Evolutionary conservation across 2,888 invertebrate species (phyloP).

Genomic region (Pristionchus fissidentatus): DNA sequence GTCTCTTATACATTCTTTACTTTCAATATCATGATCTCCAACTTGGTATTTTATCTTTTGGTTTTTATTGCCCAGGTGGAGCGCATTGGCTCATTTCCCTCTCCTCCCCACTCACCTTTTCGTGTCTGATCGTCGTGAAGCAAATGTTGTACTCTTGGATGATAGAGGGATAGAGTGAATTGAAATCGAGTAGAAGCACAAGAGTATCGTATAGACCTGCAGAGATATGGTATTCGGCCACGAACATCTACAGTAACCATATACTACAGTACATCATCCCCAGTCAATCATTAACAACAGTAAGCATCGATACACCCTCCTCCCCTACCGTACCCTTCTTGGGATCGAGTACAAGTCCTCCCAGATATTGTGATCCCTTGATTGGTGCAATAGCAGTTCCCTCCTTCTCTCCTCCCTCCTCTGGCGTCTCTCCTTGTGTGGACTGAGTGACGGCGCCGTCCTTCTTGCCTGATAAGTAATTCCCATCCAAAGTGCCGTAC

Average conservation of each 20-base stretch:
- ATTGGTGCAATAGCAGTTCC: conserved; percentile 4
- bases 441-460: neutral
- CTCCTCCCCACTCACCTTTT: too few relatives aligned
- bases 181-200: conserved; percentile 97
- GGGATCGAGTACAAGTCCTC: conserved; percentile 95
- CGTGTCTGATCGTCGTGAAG: conserved; percentile 85
- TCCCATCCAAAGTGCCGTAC: too few relatives aligned
- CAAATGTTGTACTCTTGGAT: conserved; percentile 99
- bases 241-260: too few relatives aligned
- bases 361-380: conserved; percentile 81
- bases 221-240: neutral
- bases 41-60: too few relatives aligned
- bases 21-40: too few relatives aligned
- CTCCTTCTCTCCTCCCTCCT: neutral
- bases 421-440: neutral
- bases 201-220: conserved; percentile 90
- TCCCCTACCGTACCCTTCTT: conserved; percentile 83
- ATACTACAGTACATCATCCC: too few relatives aligned
- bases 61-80: too few relatives aligned
- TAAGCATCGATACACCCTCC: neutral
- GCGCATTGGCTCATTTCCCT: too few relatives aligned
- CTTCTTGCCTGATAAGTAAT: neutral
- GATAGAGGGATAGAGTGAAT: conserved; percentile 98
- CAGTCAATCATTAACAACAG: neutral
- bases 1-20: too few relatives aligned